Evolutionary conservation across 2,888 invertebrate genomes (phyloP), one percentile per base, ranked within the genome.

Genomic region (Cheilosia soror): DNA sequence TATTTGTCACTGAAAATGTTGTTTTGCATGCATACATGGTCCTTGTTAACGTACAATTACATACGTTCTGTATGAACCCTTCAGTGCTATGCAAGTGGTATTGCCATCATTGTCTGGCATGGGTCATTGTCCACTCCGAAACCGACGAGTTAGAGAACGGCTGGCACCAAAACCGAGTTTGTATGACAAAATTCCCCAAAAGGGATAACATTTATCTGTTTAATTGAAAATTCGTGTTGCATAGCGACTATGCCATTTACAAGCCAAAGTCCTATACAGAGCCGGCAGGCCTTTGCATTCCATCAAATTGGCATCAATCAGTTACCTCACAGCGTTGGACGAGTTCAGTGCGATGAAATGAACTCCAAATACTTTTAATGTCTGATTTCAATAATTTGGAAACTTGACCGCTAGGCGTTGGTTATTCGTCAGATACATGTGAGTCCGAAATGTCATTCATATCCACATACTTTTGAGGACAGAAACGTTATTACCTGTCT

Each of bases 221-320:
- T 79, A 84, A 84, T 79, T 79, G 84, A 79, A 84, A 79, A 75
- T 84, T 53, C 79, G 71, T 84, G 84, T 79, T 60, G 79, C 69
- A 33, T 55, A 20, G 68, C 69, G 25, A 81, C 57, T 69, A 29
- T 44, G 31, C 68, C 29, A 73, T 68, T 80, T 58, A 53, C 79
- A 33, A 15, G 42, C 66, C 60, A 47, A 51, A 27, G 51, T 78
- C 33, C 33, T 49, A 20, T 9, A 11, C 31, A 33, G 31, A 13
- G 27, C 6, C n/a, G 20, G 6, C n/a, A 53, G n/a, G 1, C 20
- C 11, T 11, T 42, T 1, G n/a, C 49, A 25, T 51, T 60, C 29
- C 66, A 42, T 60, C 58, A 49, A 62, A 68, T 42, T 53, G 68
- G 33, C 33, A 53, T 53, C 77, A 2, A 53, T 77, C 53, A 60